Percentiles rank a stretch among this genome's conserved stretches.
These are phyloP conservation scores for Lepidochrysops patricia DNA, from an alignment of 2,888 invertebrate species.

Conservation along the genomic window DNA sequence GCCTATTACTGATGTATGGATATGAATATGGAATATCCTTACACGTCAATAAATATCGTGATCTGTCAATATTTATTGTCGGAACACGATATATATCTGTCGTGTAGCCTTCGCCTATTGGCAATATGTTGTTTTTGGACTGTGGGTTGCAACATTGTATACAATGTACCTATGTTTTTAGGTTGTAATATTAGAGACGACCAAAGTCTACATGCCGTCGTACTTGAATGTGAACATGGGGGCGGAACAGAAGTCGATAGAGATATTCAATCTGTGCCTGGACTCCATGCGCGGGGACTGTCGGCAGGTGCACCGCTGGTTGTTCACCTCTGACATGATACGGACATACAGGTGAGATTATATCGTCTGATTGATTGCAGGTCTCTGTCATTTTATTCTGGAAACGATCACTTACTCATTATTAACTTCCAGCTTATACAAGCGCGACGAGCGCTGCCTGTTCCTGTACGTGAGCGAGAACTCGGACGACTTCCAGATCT, in stretches of 20 bases:
- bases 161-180: too few relatives aligned
- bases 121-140: too few relatives aligned
- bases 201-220: slow-evolving; percentile 94
- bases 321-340: slow-evolving; percentile 92
- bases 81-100: too few relatives aligned
- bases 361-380: too few relatives aligned
- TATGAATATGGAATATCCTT: too few relatives aligned
- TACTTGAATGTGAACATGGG: slow-evolving; percentile 96
- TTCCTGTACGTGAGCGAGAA: slow-evolving; percentile 98
- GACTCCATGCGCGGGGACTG: slow-evolving; percentile 85
- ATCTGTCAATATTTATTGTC: too few relatives aligned
- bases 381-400: too few relatives aligned
- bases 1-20: too few relatives aligned
- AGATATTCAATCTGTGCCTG: slow-evolving; percentile 89
- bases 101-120: too few relatives aligned
- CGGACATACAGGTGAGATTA: slow-evolving; percentile 83
- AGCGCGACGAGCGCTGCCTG: slow-evolving; percentile 94
- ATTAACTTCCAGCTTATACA: slow-evolving; percentile 89
- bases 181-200: slow-evolving; percentile 91
- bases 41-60: too few relatives aligned
- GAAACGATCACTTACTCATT: too few relatives aligned
- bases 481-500: slow-evolving; percentile 99
- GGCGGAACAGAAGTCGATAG: slow-evolving; percentile 93
- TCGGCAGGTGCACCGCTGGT: slow-evolving; percentile 93
- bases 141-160: too few relatives aligned